Conservation (phyloP, 2,113 vertebrate genomes). For the Anas platyrhynchos region DNA sequence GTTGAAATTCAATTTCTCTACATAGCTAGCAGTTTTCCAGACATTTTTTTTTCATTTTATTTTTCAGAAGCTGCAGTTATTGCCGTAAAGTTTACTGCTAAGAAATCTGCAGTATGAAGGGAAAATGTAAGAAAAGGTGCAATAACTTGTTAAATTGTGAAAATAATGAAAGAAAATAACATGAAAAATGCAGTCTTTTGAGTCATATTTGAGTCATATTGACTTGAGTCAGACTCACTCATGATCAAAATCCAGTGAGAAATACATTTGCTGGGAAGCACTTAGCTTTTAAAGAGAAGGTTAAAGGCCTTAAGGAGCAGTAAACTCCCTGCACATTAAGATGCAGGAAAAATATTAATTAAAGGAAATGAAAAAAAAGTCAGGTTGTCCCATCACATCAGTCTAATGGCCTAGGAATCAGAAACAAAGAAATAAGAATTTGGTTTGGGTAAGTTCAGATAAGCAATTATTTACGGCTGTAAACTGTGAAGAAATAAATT, state of each 20-base stretch:
- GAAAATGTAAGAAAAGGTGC: background rate
- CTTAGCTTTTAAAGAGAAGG: background rate
- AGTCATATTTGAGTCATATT: background rate
- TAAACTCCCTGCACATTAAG: fast-evolving
- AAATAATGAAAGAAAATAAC: background rate
- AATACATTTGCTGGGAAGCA: background rate
- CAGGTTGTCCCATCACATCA: background rate
- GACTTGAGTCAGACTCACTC: background rate
- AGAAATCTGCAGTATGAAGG: background rate
- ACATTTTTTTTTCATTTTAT: background rate
- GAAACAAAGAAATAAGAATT: background rate
- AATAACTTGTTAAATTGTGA: background rate
- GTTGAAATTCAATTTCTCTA: background rate
- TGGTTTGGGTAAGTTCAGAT: background rate
- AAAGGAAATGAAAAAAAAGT: background rate
- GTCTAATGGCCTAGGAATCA: background rate
- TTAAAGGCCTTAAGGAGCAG: background rate
- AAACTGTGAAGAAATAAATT: background rate
- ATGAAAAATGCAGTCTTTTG: background rate
- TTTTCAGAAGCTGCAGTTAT: background rate
- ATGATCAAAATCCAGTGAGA: background rate
- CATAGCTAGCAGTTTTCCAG: background rate
- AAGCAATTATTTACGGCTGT: background rate
- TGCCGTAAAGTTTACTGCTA: background rate
- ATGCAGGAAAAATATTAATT: background rate